phyloP scores from a whole-genome alignment of 2,113 vertebrate genomes.

The Promerops cafer region DNA sequence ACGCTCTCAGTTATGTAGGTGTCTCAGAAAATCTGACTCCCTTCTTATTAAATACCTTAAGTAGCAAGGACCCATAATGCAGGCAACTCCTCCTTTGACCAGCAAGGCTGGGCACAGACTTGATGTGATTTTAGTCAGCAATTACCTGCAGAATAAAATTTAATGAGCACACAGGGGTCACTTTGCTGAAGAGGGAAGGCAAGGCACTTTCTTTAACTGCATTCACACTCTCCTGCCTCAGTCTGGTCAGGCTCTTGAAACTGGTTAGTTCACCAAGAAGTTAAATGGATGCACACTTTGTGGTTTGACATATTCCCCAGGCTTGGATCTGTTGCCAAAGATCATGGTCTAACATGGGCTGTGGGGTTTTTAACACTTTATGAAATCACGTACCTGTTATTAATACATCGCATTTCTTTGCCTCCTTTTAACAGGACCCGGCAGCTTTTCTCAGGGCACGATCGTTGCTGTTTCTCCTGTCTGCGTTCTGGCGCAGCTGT shows the following conservation, averaged over 20 bases:
- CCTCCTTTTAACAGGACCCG: background rate
- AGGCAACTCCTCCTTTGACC: background rate
- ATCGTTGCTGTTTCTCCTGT: background rate
- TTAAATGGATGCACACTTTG: background rate
- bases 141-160: constrained; percentile 11
- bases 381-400: background rate
- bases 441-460: background rate
- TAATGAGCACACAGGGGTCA: background rate
- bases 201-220: background rate
- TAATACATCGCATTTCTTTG: background rate
- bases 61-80: background rate
- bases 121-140: background rate
- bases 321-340: background rate
- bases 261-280: background rate
- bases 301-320: accelerated
- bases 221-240: background rate
- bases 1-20: background rate
- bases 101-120: background rate
- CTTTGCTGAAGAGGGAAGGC: background rate
- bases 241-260: background rate
- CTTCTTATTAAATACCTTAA: constrained; percentile 1
- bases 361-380: background rate
- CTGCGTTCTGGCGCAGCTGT: background rate
- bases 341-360: background rate
- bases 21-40: background rate